A percentile compares a stretch with the other conserved stretches of the same genome.
These are phyloP conservation scores for Tympanoctomys barrerae DNA, from an alignment of 2,797 vertebrate species.

Conservation along the genomic window DNA sequence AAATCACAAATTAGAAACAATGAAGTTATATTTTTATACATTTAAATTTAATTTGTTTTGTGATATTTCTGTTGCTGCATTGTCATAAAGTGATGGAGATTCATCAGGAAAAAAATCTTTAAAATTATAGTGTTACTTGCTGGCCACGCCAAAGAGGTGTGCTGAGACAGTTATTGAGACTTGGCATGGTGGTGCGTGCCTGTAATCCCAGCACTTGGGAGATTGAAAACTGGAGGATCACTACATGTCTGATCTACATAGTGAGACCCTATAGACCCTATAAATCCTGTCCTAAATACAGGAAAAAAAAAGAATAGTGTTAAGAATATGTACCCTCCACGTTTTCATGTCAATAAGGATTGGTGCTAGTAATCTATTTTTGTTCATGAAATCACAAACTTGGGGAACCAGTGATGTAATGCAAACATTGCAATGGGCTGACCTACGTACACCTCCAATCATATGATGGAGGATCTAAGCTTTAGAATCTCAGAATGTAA, in stretches of 20 bases:
- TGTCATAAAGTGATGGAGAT: not conserved
- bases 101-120: not conserved
- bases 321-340: not conserved
- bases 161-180: too few relatives aligned
- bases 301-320: not conserved
- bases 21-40: not conserved
- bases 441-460: not conserved
- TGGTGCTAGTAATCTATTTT: not conserved
- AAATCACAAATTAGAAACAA: not conserved
- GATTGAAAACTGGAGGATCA: too few relatives aligned
- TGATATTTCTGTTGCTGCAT: not conserved
- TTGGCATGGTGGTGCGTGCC: too few relatives aligned
- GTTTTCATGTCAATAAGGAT: not conserved
- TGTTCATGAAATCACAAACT: not conserved
- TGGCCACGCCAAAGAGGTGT: rapidly evolving
- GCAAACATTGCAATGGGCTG: not conserved
- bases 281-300: too few relatives aligned
- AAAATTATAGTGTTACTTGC: not conserved
- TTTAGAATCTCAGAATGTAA: not conserved
- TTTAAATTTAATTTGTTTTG: not conserved
- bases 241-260: too few relatives aligned
- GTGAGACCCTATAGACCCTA: too few relatives aligned
- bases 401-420: not conserved
- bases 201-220: too few relatives aligned
- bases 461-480: not conserved